Conservation (phyloP, 2,113 vertebrate species). For the Forbesichthys agassizii region DNA sequence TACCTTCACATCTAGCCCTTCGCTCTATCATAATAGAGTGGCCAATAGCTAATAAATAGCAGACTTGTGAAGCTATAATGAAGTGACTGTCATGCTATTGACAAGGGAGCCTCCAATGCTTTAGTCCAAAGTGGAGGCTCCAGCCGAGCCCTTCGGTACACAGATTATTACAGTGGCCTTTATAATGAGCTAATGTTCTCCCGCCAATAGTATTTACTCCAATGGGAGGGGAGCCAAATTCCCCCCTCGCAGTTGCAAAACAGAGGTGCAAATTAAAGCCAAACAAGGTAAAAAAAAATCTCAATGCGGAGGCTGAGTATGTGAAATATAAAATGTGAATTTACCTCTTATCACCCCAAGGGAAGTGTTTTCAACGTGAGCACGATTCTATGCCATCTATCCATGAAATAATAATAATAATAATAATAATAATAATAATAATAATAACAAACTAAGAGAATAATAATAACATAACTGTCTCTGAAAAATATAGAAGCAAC, state of each 20-base stretch:
- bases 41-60: conserved; percentile 60
- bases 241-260: conserved; percentile 69
- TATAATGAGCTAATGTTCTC: conserved; percentile 74
- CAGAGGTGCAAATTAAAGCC: conserved; percentile 78
- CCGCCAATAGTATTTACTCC: conserved; percentile 53
- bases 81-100: conserved; percentile 69
- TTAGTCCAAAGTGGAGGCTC: conserved; percentile 49
- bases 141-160: conserved; percentile 57
- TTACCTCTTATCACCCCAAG: too few relatives aligned
- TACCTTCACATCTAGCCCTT: conserved; percentile 46
- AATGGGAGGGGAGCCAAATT: conserved; percentile 59
- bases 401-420: too few relatives aligned
- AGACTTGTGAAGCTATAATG: conserved; percentile 71
- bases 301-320: conserved; percentile 6
- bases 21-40: conserved; percentile 39
- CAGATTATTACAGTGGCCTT: conserved; percentile 71
- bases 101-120: conserved; percentile 60
- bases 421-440: not conserved
- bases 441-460: not conserved
- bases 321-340: not conserved
- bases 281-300: conserved; percentile 43
- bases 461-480: not conserved
- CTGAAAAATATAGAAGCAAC: not conserved
- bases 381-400: not conserved
- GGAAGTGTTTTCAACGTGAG: too few relatives aligned